Percentiles rank a stretch among this genome's conserved stretches.
These are phyloP conservation scores for Oncorhynchus tshawytscha DNA, from an alignment of 2,113 vertebrate genomes.

Conservation along the genomic window DNA sequence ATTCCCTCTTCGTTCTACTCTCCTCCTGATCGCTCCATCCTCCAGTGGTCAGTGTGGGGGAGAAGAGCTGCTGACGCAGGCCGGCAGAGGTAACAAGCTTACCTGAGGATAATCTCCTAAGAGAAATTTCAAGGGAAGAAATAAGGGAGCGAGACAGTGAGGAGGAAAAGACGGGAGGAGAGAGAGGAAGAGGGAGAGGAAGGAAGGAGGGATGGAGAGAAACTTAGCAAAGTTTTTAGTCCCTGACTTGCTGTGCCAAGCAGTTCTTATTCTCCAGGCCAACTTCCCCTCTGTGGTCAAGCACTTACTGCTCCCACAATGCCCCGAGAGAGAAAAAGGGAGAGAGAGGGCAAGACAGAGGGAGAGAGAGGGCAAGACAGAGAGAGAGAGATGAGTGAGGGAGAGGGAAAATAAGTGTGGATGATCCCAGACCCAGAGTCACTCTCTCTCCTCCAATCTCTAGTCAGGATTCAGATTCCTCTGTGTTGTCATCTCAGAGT, in stretches of 20 bases:
- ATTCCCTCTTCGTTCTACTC: constrained; percentile 14
- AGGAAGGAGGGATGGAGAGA: constrained; percentile 48
- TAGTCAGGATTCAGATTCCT: not conserved
- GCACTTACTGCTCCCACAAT: constrained; percentile 57
- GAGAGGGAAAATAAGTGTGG: not conserved
- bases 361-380: too few relatives aligned
- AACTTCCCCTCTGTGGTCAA: constrained; percentile 66
- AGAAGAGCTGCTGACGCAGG: constrained; percentile 77
- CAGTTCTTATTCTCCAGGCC: constrained; percentile 63
- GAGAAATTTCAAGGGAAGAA: constrained; percentile 78
- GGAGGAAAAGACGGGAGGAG: constrained; percentile 1
- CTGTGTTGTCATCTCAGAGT: too few relatives aligned
- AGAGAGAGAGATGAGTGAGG: not conserved
- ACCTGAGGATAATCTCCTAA: constrained; percentile 81
- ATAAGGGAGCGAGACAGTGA: constrained; percentile 21
- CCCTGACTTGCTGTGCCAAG: constrained; percentile 67
- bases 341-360: not conserved
- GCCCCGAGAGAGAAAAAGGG: constrained; percentile 1
- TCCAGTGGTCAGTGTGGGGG: constrained; percentile 70
- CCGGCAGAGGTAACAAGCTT: constrained; percentile 78
- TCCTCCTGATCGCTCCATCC: constrained; percentile 40
- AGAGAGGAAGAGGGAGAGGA: not conserved
- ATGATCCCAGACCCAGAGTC: constrained; percentile 5
- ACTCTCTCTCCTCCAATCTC: not conserved
- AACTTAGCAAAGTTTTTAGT: constrained; percentile 72